Conservation (phyloP, 2,888 invertebrate species). For the Antitype chi region DNA sequence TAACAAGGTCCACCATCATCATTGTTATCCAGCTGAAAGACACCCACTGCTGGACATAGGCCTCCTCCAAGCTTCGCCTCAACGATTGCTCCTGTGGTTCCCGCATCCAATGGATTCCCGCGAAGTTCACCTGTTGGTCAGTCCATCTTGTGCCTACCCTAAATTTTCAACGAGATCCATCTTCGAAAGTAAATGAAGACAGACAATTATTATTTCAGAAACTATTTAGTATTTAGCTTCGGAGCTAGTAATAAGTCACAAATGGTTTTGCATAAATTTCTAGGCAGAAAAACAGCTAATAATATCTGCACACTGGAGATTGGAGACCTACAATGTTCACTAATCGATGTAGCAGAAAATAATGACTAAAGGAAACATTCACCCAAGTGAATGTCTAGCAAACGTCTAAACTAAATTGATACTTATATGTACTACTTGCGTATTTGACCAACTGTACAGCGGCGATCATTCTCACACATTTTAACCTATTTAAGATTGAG, state of each 20-base stretch:
- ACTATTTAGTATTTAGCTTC: not conserved
- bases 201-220: not conserved
- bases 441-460: constrained; percentile 65
- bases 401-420: constrained; percentile 48
- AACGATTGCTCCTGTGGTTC: not conserved
- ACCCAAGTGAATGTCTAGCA: constrained; percentile 49
- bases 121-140: not conserved
- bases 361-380: constrained; percentile 43
- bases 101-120: not conserved
- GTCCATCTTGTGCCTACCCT: not conserved
- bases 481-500: constrained; percentile 57
- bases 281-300: constrained; percentile 10
- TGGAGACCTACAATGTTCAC: constrained; percentile 26
- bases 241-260: constrained; percentile 1
- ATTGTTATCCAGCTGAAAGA: not conserved
- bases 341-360: constrained; percentile 27
- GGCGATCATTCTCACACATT: constrained; percentile 53
- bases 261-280: not conserved
- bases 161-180: not conserved
- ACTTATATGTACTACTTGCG: constrained; percentile 30
- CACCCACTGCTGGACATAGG: not conserved
- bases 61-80: not conserved
- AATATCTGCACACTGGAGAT: constrained; percentile 16
- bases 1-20: not conserved
- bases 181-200: not conserved